Base-by-base conservation (phyloP, 1,140 invertebrate species). In the Caenorhabditis brenneri region DNA sequence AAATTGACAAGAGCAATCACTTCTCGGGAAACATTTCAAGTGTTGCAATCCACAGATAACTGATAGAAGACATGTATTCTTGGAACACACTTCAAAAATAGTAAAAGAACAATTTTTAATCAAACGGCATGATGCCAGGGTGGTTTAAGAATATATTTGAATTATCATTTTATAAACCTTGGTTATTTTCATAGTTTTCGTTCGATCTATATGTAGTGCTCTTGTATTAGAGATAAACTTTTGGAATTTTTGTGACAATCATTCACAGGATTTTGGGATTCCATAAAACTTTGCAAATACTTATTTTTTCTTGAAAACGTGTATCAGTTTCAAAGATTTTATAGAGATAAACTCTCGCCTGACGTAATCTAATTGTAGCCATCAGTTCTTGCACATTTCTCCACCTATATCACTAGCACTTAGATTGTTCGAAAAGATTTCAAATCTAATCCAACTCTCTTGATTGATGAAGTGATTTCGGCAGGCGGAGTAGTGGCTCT, bases 401-500 rank as follows among this genome's bases (percentile, higher is more conserved):
- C 58, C 58, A 36, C 58, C 58, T 65, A 65, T 65, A 65, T 65
- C 58, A 65, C 33, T 65, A 65, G 22, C 65, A 74, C 65, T 74
- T 74, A 42, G 65, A 74, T 74, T 74, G 65, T 74, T 74, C 65
- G 1, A 42, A 74, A 74, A 74, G 65, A 74, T 74, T 74, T 42
- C 65, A 36, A 65, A 65, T 65, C 27, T 12, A 74, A 46, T 42
- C 65, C n/a, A 74, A 27, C 65, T 74, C 27, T 19, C 36, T 29
- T 74, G 65, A 74, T 74, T 39, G 65, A 74, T 74, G 33, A 74
- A 74, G 65, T 74, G 65, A 74, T 74, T 74, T 22, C 36, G 36
- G 65, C 65, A 46, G 36, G 65, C 65, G 65, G 65, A 39, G 36
- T 65, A 36, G 15, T 7, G 15, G 24, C 3, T 19, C 29, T 65